phyloP scores from a whole-genome alignment of 2,797 vertebrate genomes.

The Pithecia hirsuta region DNA sequence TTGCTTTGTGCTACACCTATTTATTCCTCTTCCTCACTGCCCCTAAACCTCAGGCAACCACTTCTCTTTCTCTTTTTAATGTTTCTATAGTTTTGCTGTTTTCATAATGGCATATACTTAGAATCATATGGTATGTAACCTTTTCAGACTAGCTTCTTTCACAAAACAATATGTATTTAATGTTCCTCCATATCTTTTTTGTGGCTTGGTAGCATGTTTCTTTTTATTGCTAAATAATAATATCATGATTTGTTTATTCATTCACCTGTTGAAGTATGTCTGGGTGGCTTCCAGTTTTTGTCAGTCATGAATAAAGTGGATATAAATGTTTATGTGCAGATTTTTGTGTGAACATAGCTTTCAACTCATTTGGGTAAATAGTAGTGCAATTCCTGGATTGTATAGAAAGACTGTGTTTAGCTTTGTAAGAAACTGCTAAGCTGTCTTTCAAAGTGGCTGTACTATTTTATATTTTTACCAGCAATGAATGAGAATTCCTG shows the following conservation, averaged over 20 bases:
- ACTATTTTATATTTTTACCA: not conserved
- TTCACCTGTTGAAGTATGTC: not conserved
- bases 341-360: not conserved
- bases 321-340: not conserved
- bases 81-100: not conserved
- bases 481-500: not conserved
- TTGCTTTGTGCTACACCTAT: not conserved
- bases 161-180: not conserved
- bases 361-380: not conserved
- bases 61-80: not conserved
- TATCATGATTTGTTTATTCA: not conserved
- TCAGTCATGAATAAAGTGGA: not conserved
- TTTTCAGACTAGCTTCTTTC: not conserved
- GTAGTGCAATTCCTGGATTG: not conserved
- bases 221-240: not conserved
- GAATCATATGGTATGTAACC: not conserved
- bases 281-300: not conserved
- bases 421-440: not conserved
- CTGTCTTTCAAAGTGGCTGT: not conserved
- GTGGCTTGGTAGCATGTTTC: not conserved
- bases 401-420: not conserved
- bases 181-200: not conserved
- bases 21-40: not conserved
- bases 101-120: not conserved
- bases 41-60: not conserved